Base-by-base conservation (phyloP, 2,797 vertebrate species). In the Bovichtus diacanthus region DNA sequence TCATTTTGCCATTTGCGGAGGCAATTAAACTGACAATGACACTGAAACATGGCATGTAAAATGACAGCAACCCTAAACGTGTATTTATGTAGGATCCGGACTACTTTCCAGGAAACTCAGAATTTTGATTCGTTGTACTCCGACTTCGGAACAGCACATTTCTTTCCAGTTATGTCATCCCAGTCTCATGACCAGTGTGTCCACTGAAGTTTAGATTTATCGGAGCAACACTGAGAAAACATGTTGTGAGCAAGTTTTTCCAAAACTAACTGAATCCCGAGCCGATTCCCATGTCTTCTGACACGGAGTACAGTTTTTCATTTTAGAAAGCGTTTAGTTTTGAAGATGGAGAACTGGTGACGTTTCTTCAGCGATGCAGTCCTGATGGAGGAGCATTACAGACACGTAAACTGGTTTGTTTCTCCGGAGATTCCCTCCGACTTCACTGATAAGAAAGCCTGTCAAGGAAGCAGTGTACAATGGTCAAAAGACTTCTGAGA, bases 201-300 rank as follows among this genome's bases (percentile, higher is more conserved):
- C 78, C 69, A 54, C 73, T 10, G 74, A 65, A 83, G 65, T 68
- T 29, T 74, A 46, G 3, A 75, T 50, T 29, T 18, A 47, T 76
- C 63, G 31, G 39, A 47, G 12, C 53, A 38, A 41, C 34, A 10
- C 65, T 49, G 47, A 43, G 44, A 50, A 70, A 86, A 51, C 70
- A 68, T 47, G 74, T 29, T 36, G 21, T 67, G 66, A 75, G 74
- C 36, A 19, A 61, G 12, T 49, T 84, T 83, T 84, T 86, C 81
- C 81, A 38, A 71, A 85, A 78, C 68, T 47, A 62, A 50, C 23
- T 23, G 0, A 31, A 65, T 34, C n/a, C 36, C 27, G 38, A 79
- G 49, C 41, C 0, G 8, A 68, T 65, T 81, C 66, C 68, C 67
- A 43, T 29, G 61, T 6, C 74, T 69, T 49, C 50, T 64, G 67